Base-by-base conservation (phyloP, 2,113 vertebrate species). In the Nothobranchius furzeri region DNA sequence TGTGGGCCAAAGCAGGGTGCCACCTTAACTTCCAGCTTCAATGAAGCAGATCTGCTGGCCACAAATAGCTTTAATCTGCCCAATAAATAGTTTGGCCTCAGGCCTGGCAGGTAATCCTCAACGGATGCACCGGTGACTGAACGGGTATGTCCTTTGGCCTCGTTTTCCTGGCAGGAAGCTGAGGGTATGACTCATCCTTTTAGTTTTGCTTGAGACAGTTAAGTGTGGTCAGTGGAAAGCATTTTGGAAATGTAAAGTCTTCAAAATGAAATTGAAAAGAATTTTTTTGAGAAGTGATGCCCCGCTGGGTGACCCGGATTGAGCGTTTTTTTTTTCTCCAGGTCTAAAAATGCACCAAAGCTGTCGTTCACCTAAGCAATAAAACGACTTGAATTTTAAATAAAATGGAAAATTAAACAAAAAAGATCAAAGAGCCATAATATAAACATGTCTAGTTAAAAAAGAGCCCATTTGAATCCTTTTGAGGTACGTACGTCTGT, bases 11-110 rank as follows among this genome's bases (percentile, higher is more conserved):
- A 62, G 62, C 68, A 40, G 36, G 60, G 45, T 36, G 10, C 61
- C 62, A 51, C 69, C 40, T 74, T 11, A 0, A 24, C 53, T 14
- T 37, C 75, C 45, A 30, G 70, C 74, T 59, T 68, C 47, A 49
- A 1, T 60, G 60, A 72, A 70, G 71, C 54, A 54, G 69, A 50
- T 46, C 30, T 45, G 45, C 46, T 69, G 64, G 58, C 74, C 58
- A 35, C 69, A 73, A 78, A 82, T 75, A 79, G 75, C 65, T 75
- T 20, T 81, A 87, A 86, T 74, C 77, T 75, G 49, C 57, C 24
- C 9, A 17, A 75, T 72, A 59, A 81, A 77, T 59, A 79, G 70
- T 67, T 45, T 70, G 64, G 70, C 75, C 46, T 24, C 12, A 15
- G 20, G 60, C 53, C 63, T 62, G 53, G 47, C 37, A 47, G 79